Evolutionary conservation across 2,797 vertebrate genomes (phyloP).

Genomic region (Luscinia megarhynchos): DNA sequence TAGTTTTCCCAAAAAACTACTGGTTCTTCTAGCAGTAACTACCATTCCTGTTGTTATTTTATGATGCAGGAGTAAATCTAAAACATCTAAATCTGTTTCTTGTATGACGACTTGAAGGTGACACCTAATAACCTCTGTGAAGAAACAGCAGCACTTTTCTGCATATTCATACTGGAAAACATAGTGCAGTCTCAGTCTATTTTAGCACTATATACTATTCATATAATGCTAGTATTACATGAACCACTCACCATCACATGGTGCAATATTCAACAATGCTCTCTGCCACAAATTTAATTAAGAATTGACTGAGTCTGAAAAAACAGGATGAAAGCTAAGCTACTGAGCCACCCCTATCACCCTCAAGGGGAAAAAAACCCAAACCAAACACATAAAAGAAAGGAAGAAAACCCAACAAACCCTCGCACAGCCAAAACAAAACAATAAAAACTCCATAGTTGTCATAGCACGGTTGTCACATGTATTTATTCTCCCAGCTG

Average conservation of each 20-base stretch:
- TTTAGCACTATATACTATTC: background rate
- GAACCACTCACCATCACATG: background rate
- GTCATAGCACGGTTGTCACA: background rate
- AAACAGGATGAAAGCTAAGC: background rate
- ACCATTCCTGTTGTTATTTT: background rate
- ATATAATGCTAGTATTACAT: background rate
- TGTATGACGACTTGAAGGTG: background rate
- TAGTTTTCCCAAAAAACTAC: background rate
- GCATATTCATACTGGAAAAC: background rate
- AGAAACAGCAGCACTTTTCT: background rate
- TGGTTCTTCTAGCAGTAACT: background rate
- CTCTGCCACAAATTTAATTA: slow-evolving; percentile 7
- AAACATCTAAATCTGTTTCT: background rate
- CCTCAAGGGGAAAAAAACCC: background rate
- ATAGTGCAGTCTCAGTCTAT: background rate
- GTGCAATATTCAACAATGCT: background rate
- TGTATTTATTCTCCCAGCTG: background rate
- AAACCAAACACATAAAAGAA: background rate
- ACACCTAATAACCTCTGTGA: background rate
- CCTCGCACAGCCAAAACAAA: background rate
- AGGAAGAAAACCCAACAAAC: background rate
- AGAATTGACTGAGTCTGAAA: background rate
- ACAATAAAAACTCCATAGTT: accelerated
- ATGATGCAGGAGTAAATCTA: background rate
- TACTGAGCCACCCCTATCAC: background rate